phyloP scores from a whole-genome alignment of 30 jellyfish, hydroid and myxozoan species.

The Clytia hemisphaerica region DNA sequence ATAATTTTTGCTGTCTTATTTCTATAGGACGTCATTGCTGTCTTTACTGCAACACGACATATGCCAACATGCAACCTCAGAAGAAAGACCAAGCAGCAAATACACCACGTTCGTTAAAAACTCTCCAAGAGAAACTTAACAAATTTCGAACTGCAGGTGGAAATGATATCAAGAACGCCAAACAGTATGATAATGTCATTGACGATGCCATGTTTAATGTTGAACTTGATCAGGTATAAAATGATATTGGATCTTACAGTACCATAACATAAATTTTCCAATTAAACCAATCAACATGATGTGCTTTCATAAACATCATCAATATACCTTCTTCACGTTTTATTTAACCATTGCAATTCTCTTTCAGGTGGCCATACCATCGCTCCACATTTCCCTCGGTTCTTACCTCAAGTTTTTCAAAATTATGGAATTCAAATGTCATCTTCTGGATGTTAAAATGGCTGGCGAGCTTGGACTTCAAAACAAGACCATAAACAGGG shows the following conservation, averaged over 20 bases:
- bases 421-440: conserved; percentile 28
- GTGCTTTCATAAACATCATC: background rate
- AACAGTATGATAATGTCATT: background rate
- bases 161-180: conserved; percentile 20
- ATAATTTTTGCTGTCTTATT: background rate
- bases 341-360: conserved; percentile 3
- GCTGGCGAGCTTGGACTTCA: conserved; percentile 22
- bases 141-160: conserved; percentile 8
- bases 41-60: background rate
- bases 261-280: background rate
- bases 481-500: background rate
- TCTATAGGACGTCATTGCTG: conserved; percentile 22
- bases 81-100: background rate
- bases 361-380: conserved; percentile 52
- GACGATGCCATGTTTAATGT: conserved; percentile 11
- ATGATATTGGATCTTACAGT: background rate
- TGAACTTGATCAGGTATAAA: conserved; percentile 18
- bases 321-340: background rate
- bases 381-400: conserved; percentile 56
- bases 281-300: background rate
- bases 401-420: conserved; percentile 12
- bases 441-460: conserved; percentile 10
- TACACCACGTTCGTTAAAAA: background rate
- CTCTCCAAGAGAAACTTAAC: background rate
- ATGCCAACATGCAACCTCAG: background rate